phyloP scores from a whole-genome alignment of 1,140 invertebrate species.

The Drosophila bocki region DNA sequence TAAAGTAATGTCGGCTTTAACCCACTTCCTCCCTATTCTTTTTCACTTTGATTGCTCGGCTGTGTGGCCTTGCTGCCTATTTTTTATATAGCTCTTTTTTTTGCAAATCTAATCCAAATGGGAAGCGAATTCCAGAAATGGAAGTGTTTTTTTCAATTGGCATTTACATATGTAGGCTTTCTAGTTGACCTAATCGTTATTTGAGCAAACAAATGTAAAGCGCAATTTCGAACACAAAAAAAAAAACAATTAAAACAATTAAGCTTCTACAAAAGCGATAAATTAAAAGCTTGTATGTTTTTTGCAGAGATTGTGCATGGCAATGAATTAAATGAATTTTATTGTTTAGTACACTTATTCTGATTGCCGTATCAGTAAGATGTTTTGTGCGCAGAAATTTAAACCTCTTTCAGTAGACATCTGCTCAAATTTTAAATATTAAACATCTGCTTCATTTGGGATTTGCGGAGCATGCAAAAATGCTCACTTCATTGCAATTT shows the following conservation, averaged over 20 bases:
- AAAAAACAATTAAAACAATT: slow-evolving; percentile 20
- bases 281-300: slow-evolving; percentile 22
- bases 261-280: slow-evolving; percentile 25
- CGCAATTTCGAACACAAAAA: slow-evolving; percentile 12
- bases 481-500: slow-evolving; percentile 6
- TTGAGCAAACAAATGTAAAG: slow-evolving; percentile 32
- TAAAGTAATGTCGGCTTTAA: not conserved
- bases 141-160: slow-evolving; percentile 33
- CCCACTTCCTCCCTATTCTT: slow-evolving; percentile 17
- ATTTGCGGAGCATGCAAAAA: slow-evolving; percentile 1
- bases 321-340: slow-evolving; percentile 33
- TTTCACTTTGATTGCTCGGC: slow-evolving; percentile 30
- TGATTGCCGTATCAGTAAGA: slow-evolving; percentile 8
- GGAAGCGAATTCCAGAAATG: slow-evolving; percentile 41
- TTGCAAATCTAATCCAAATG: slow-evolving; percentile 52
- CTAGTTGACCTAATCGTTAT: slow-evolving; percentile 41
- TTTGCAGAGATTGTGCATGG: slow-evolving; percentile 17
- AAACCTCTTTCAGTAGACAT: slow-evolving; percentile 3
- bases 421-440: slow-evolving; percentile 24
- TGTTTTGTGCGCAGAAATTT: slow-evolving; percentile 1
- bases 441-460: slow-evolving; percentile 17
- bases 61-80: slow-evolving; percentile 38
- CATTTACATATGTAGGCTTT: slow-evolving; percentile 25
- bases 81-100: slow-evolving; percentile 14
- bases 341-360: not conserved